Base-by-base conservation (phyloP, 1,140 invertebrate genomes). In the Tribolium castaneum region DNA sequence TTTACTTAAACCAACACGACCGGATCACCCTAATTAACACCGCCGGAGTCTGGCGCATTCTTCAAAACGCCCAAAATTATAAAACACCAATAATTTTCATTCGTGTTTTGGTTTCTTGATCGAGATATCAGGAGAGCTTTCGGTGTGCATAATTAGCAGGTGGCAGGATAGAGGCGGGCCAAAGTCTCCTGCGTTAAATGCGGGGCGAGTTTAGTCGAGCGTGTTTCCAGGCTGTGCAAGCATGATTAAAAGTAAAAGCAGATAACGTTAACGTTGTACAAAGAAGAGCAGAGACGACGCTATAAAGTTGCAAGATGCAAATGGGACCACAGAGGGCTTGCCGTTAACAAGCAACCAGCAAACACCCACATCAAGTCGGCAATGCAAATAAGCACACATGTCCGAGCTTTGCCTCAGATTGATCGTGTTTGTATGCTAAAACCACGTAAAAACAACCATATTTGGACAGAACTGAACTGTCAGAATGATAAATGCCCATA, bases 361-460 rank as follows among this genome's bases (percentile, higher is more conserved):
- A 78, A 75, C 77, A 75, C 77, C 71, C 71, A 78, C 54, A 78
- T 78, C 77, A 78, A 74, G 77, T 78, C 14, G 52, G 14, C 30
- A 50, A 73, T 78, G 77, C 50, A 66, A 75, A 78, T 78, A 78
- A 25, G 71, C 77, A 73, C 75, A 76, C 75, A 76, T 76, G 75
- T 76, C 75, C 75, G 35, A 39, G 59, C 25, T 35, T 62, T 66
- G 34, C 39, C 75, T 76, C 59, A 35, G 51, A 76, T 76, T 76
- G 75, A 76, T 76, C 25, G 75, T 76, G 59, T 76, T 76, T 76
- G 75, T 76, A 76, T 76, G 75, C 75, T 76, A 76, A 76, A 76
- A 75, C 75, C 75, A 70, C 45, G 75, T 70, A 76, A 76, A 76
- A 76, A 76, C 75, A 76, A 76, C 75, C 75, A 76, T 76, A 76